Percentiles rank a stretch among this genome's conserved stretches.
phyloP scores from a whole-genome alignment of 2,797 vertebrate species.

The Intellagama lesueurii region DNA sequence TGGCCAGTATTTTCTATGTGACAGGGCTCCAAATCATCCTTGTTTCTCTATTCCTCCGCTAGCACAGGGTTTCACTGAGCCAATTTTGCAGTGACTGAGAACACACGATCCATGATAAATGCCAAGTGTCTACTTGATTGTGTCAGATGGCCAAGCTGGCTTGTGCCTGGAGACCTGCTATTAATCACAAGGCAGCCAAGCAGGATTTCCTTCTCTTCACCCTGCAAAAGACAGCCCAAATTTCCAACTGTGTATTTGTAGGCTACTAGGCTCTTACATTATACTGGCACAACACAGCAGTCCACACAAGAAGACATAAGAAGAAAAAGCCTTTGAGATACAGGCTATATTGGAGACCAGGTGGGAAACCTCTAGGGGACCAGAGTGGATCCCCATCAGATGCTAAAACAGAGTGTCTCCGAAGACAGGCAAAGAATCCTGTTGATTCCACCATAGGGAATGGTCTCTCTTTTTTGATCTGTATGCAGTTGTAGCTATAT shows the following conservation, averaged over 20 bases:
- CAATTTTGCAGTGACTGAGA: slow-evolving; percentile 22
- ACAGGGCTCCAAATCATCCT: neutral
- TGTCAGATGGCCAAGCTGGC: slow-evolving; percentile 25
- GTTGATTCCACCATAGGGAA: neutral
- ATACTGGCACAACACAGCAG: neutral
- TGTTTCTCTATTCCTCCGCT: neutral
- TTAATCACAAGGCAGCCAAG: slow-evolving; percentile 13
- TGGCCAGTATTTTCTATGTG: neutral
- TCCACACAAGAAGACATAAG: neutral
- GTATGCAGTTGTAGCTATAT: neutral
- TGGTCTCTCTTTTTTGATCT: neutral
- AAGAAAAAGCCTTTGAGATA: neutral
- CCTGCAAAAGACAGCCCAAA: neutral
- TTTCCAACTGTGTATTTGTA: neutral
- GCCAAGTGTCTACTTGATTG: slow-evolving; percentile 10
- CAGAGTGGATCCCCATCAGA: neutral
- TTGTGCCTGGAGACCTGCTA: slow-evolving; percentile 14
- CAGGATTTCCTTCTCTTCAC: neutral
- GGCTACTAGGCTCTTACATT: neutral
- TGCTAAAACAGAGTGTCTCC: neutral
- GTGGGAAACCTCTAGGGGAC: neutral
- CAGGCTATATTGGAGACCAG: neutral
- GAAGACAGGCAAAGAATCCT: neutral
- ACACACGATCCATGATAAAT: slow-evolving; percentile 20
- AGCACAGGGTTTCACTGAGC: slow-evolving; percentile 7